Evolutionary conservation across 2,113 vertebrate species (phyloP).

Genomic region (Mugil cephalus): DNA sequence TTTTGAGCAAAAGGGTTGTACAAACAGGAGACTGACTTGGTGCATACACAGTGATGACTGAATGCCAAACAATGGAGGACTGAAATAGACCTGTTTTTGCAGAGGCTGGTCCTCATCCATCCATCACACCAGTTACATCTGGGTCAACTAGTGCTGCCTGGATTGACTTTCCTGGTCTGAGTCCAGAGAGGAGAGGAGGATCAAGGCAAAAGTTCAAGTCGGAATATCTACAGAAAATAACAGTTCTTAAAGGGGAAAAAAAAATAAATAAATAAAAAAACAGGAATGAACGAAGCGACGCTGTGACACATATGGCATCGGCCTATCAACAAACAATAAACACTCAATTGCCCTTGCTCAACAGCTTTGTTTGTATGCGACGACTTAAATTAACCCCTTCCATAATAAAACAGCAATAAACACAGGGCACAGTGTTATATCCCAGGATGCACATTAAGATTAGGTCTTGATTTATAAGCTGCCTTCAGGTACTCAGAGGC

Average conservation of each 20-base stretch:
- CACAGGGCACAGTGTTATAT: slow-evolving; percentile 16
- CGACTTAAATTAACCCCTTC: slow-evolving; percentile 4
- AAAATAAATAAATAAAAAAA: too few relatives aligned
- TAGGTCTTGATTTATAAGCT: slow-evolving; percentile 42
- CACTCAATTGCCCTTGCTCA: neutral
- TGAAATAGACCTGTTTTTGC: slow-evolving; percentile 78
- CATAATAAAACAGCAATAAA: neutral
- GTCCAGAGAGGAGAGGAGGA: slow-evolving; percentile 37
- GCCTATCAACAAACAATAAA: slow-evolving; percentile 7
- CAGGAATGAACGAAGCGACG: neutral
- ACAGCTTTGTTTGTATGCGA: neutral
- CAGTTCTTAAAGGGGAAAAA: neutral
- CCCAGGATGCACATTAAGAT: slow-evolving; percentile 20
- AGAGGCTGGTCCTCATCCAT: slow-evolving; percentile 61
- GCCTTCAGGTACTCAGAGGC: slow-evolving; percentile 27
- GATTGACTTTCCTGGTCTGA: slow-evolving; percentile 11
- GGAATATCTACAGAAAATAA: slow-evolving; percentile 26
- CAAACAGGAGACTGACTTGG: slow-evolving; percentile 58
- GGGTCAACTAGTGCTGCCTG: slow-evolving; percentile 52
- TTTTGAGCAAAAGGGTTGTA: slow-evolving; percentile 39
- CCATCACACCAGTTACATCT: slow-evolving; percentile 67
- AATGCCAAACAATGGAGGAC: slow-evolving; percentile 76
- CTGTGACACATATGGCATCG: neutral
- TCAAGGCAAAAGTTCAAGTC: slow-evolving; percentile 26
- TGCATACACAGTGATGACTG: slow-evolving; percentile 64